Evolutionary conservation across 92 coral and sea anemone genomes (phyloP).

Genomic region (Epizoanthus rinbou): DNA sequence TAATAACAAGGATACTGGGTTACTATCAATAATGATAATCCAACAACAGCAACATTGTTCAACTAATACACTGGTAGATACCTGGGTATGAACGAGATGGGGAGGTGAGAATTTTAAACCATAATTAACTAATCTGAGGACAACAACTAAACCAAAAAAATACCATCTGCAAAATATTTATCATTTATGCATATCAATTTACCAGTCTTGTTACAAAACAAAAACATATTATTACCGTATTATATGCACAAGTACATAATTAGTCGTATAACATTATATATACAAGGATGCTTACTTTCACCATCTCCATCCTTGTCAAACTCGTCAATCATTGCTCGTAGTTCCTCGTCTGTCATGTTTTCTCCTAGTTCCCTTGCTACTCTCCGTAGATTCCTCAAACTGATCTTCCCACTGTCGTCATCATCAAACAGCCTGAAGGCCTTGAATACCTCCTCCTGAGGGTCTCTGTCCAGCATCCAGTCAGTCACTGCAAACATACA

Average conservation of each 20-base stretch:
- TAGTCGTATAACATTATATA: neutral
- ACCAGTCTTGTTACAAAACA: neutral
- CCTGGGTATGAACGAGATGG: too few species aligned
- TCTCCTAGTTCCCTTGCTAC: slow-evolving; percentile 98
- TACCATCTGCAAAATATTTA: too few species aligned
- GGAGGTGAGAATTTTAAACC: too few species aligned
- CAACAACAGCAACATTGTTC: neutral
- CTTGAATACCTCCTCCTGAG: slow-evolving; percentile 96
- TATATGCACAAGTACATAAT: neutral
- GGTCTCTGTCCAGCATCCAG: slow-evolving; percentile 99
- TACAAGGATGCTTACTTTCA: slow-evolving; percentile 77
- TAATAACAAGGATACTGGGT: neutral
- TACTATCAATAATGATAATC: too few species aligned
- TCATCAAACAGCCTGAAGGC: slow-evolving; percentile 98
- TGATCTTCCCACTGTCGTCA: slow-evolving; percentile 98
- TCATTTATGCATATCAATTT: neutral
- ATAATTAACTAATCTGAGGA: too few species aligned
- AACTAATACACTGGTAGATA: too few species aligned
- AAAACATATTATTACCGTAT: neutral
- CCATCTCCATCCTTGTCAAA: slow-evolving; percentile 99
- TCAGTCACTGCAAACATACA: slow-evolving; percentile 81
- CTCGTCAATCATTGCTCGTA: slow-evolving; percentile 99
- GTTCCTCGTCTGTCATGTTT: slow-evolving; percentile 99
- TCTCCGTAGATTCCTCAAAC: slow-evolving; percentile 93
- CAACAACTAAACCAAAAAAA: too few species aligned